Percentiles rank a stretch among this genome's conserved stretches.
phyloP scores from a whole-genome alignment of 1,140 invertebrate species.

The Bombus confusus region DNA sequence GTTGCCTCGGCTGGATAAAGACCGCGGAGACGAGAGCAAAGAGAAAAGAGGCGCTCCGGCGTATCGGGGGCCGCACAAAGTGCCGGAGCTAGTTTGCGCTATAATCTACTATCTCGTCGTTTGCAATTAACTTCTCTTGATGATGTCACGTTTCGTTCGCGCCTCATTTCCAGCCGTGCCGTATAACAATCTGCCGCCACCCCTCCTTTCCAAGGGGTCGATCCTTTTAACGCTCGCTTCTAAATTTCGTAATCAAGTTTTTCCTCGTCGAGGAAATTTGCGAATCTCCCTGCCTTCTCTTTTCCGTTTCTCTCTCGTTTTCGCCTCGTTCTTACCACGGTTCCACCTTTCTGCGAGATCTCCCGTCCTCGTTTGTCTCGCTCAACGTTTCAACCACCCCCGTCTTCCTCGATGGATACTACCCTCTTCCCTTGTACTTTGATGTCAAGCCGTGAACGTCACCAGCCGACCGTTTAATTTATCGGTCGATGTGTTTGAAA shows the following conservation, averaged over 20 bases:
- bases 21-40: background rate
- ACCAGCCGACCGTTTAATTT: slow-evolving; percentile 73
- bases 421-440: slow-evolving; percentile 64
- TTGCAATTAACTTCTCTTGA: slow-evolving; percentile 79
- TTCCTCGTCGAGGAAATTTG: slow-evolving; percentile 73
- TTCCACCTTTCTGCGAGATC: background rate
- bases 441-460: slow-evolving; percentile 74
- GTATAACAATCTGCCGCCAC: slow-evolving; percentile 67
- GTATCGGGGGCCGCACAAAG: slow-evolving; percentile 64
- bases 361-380: slow-evolving; percentile 1
- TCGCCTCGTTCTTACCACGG: background rate
- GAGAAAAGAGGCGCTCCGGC: slow-evolving; percentile 1
- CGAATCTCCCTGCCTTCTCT: slow-evolving; percentile 52
- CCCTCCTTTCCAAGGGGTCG: slow-evolving; percentile 46
- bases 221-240: slow-evolving; percentile 73
- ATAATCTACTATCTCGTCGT: slow-evolving; percentile 76
- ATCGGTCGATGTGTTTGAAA: slow-evolving; percentile 74
- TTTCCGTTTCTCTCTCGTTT: background rate
- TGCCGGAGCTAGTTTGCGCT: slow-evolving; percentile 73
- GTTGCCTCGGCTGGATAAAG: background rate
- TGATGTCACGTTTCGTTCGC: slow-evolving; percentile 73
- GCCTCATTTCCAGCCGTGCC: slow-evolving; percentile 72
- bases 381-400: background rate
- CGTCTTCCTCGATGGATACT: slow-evolving; percentile 26
- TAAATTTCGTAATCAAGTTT: slow-evolving; percentile 82